Conservation (phyloP, 30 jellyfish, hydroid and myxozoan genomes). For the Cassiopea andromeda region DNA sequence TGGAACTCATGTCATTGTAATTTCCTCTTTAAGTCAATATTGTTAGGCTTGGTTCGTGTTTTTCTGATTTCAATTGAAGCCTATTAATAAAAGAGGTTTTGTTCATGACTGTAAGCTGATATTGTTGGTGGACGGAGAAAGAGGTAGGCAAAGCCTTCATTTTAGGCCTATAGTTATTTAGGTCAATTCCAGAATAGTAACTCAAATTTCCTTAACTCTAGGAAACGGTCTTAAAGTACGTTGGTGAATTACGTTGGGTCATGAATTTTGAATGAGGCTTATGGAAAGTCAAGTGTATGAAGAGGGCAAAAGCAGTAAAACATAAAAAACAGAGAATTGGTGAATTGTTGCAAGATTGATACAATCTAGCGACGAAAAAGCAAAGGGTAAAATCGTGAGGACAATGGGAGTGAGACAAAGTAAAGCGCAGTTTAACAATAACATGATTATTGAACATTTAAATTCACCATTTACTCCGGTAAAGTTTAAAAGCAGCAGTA, state of each 20-base stretch:
- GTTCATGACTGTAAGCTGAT: background rate
- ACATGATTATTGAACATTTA: slow-evolving; percentile 58
- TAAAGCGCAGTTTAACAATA: slow-evolving; percentile 38
- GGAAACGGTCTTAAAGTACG: background rate
- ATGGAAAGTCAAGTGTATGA: background rate
- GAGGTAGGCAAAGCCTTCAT: background rate
- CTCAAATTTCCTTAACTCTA: background rate
- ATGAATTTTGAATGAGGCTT: background rate
- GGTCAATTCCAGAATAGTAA: background rate
- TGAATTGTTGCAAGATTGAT: background rate
- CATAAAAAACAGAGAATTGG: no score
- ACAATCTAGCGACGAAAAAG: background rate
- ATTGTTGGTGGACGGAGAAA: background rate
- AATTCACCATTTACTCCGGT: slow-evolving; percentile 59
- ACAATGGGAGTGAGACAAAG: slow-evolving; percentile 60
- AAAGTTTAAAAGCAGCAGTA: slow-evolving; percentile 16
- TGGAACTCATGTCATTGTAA: background rate
- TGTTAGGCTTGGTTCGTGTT: background rate
- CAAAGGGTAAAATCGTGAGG: background rate
- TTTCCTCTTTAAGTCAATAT: background rate
- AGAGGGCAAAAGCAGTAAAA: background rate
- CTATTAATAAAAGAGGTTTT: background rate
- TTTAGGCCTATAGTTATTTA: background rate
- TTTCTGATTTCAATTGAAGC: background rate
- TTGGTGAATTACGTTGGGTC: no score